A percentile compares a stretch with the other conserved stretches of the same genome.
These are phyloP conservation scores for Channallabes apus DNA, from an alignment of 2,797 vertebrate genomes.

Conservation along the genomic window DNA sequence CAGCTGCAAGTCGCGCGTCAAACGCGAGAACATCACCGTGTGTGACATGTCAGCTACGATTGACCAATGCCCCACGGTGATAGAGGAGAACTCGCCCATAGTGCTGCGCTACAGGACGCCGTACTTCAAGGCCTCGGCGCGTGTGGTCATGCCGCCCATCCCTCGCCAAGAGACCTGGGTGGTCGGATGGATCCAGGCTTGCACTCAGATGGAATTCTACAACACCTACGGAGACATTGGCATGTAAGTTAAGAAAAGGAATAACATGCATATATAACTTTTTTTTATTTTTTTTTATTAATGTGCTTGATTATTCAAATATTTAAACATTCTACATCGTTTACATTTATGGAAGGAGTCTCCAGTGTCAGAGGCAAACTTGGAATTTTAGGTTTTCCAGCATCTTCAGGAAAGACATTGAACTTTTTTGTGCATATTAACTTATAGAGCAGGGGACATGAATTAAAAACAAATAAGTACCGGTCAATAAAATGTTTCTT, in stretches of 20 bases:
- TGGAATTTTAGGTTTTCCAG: neutral
- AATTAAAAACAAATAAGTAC: too few relatives aligned
- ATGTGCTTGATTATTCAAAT: neutral
- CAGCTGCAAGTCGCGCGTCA: constrained; percentile 93
- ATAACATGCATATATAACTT: too few relatives aligned
- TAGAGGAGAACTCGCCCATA: constrained; percentile 96
- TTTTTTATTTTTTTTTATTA: neutral
- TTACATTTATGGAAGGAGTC: neutral
- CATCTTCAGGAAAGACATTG: neutral
- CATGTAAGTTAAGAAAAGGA: constrained; percentile 78
- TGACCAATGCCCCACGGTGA: constrained; percentile 90
- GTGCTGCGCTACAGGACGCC: constrained; percentile 97
- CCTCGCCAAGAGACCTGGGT: constrained; percentile 95
- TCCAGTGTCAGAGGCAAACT: neutral
- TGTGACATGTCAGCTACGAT: constrained; percentile 93
- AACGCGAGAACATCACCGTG: constrained; percentile 93
- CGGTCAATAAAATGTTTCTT: too few relatives aligned
- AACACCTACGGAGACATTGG: constrained; percentile 95
- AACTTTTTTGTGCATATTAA: neutral
- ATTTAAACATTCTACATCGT: neutral
- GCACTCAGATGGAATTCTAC: constrained; percentile 99
- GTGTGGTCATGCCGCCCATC: constrained; percentile 92
- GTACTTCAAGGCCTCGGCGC: constrained; percentile 94
- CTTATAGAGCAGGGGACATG: neutral
- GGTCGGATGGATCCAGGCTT: constrained; percentile 98